Evolutionary conservation across 1,140 invertebrate species (phyloP), one percentile per base, ranked within the genome.

Genomic region (Chlorops oryzae): DNA sequence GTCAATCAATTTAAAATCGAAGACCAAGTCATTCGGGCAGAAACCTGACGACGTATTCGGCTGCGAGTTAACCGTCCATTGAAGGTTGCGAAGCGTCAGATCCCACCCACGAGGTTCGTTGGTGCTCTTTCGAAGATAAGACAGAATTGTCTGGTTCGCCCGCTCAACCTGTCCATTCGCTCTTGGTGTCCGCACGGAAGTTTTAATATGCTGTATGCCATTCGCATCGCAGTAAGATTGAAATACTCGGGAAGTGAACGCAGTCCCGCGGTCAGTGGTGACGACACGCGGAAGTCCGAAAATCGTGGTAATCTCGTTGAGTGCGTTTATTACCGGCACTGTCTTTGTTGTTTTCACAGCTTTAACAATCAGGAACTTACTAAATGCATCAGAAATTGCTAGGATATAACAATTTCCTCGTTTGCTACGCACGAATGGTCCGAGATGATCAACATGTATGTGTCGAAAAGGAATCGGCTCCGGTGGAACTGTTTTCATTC

Each of bases 391-490:
- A 44, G 70, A 75, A 1, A 77, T 44, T 0, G 70, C 72, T 46
- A 77, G 71, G 2, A 67, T 69, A 51, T 77, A 73, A 34, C 59
- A 61, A 64, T 76, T 73, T 18, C 55, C 43, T 2, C 20, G 52
- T 21, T 71, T 70, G 6, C 55, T 39, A 38, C 72, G 51, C 48
- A 43, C 54, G 41, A 47, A 38, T 15, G 64, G 62, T 3, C 61
- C 62, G 18, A 58, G 54, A 56, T 69, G 64, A 38, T 69, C 62
- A 12, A 68, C 54, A 50, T 66, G 64, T 9, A 63, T 15, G 0
- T 52, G 60, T 6, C 50, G n/a, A 51, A 71, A 65, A 1, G 59
- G 68, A 27, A 50, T 28, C 18, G 59, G 51, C 9, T 55, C 61
- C 37, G 63, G 61, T 24, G 59, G 58, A 21, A 63, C 61, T 34